Evolutionary conservation across 2,113 vertebrate species (phyloP).

Genomic region (Hipposideros armiger): DNA sequence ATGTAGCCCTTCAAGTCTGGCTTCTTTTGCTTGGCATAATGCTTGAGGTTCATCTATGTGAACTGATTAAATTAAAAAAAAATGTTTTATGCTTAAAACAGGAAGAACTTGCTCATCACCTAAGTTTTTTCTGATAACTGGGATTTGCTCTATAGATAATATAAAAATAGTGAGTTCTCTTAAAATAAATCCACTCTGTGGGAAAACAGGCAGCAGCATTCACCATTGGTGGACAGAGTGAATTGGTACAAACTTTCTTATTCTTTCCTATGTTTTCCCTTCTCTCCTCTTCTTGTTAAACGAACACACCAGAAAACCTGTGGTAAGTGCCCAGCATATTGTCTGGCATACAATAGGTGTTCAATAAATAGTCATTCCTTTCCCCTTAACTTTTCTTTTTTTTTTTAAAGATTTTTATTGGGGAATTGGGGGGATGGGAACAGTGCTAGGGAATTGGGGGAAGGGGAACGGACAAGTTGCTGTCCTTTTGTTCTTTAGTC

Average conservation of each 20-base stretch:
- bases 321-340: neutral
- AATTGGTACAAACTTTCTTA: neutral
- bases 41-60: constrained; percentile 29
- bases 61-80: constrained; percentile 7
- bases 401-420: too few relatives aligned
- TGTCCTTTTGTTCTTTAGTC: too few relatives aligned
- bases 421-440: too few relatives aligned
- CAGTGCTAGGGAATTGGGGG: too few relatives aligned
- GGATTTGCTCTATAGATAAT: constrained; percentile 47
- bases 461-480: too few relatives aligned
- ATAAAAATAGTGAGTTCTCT: constrained; percentile 50
- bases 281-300: neutral
- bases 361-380: neutral
- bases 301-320: neutral
- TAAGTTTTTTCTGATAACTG: constrained; percentile 53
- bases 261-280: neutral
- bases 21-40: constrained; percentile 40
- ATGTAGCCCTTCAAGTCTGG: constrained; percentile 21
- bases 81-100: constrained; percentile 56
- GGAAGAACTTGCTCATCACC: constrained; percentile 62
- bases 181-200: neutral
- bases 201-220: neutral
- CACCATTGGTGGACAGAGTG: neutral
- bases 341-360: neutral
- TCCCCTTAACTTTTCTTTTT: neutral